Percentiles rank a stretch among this genome's conserved stretches.
These are phyloP conservation scores for Virgularia gustaviana DNA, from an alignment of 92 coral and sea anemone species.

Conservation along the genomic window DNA sequence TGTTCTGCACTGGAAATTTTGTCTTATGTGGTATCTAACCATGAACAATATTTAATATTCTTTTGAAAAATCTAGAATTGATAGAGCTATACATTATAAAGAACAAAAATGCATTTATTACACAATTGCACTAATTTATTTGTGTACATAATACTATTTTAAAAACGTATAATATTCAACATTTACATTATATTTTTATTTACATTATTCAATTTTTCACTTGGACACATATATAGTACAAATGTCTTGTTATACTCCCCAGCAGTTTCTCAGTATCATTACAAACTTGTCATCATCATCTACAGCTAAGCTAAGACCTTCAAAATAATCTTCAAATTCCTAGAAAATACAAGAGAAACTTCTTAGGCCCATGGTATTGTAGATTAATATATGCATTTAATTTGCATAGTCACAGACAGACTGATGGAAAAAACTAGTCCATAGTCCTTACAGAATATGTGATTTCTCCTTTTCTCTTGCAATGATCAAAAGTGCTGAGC, in stretches of 20 bases:
- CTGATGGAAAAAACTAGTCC: neutral
- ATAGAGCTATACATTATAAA: too few species aligned
- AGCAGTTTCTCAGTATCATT: constrained; percentile 93
- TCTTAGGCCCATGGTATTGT: neutral
- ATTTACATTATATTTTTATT: neutral
- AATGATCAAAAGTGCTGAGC: constrained; percentile 73
- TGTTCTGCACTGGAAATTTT: too few species aligned
- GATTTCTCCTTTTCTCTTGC: constrained; percentile 81
- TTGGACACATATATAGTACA: neutral
- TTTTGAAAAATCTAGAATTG: too few species aligned
- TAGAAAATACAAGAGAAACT: constrained; percentile 2
- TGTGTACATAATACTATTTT: too few species aligned
- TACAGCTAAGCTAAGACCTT: constrained; percentile 85
- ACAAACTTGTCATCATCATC: constrained; percentile 77
- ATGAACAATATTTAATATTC: too few species aligned
- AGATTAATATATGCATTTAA: neutral
- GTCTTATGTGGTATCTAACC: too few species aligned
- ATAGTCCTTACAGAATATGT: constrained; percentile 70
- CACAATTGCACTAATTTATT: too few species aligned
- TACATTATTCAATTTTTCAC: neutral
- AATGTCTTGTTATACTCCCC: constrained; percentile 55
- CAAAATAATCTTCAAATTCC: constrained; percentile 98
- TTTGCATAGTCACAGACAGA: neutral
- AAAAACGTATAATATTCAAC: neutral
- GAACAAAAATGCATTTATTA: too few species aligned